These are phyloP conservation scores for Oasisia sp. DNA, from an alignment of 2,888 invertebrate genomes.

Conservation along the genomic window DNA sequence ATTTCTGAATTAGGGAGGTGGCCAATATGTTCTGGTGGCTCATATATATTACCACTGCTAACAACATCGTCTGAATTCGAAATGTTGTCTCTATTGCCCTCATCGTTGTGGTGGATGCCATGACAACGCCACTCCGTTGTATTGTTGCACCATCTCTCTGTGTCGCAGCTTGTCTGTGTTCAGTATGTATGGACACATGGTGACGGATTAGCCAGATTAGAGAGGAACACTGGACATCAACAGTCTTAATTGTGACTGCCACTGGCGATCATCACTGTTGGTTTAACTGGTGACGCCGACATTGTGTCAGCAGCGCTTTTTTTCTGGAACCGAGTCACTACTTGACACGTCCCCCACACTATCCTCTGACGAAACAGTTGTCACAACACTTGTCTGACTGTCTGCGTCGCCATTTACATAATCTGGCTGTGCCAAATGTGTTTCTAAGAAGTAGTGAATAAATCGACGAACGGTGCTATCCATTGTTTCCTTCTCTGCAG, in stretches of 20 bases:
- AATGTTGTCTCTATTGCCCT: too few species aligned
- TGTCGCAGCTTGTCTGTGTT: too few species aligned
- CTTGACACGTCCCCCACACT: background rate
- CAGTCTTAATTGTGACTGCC: background rate
- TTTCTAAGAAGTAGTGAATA: background rate
- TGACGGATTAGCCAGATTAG: background rate
- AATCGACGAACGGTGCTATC: background rate
- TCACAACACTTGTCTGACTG: background rate
- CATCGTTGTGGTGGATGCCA: too few species aligned
- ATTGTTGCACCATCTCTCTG: too few species aligned
- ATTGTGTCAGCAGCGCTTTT: background rate
- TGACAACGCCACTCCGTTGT: too few species aligned
- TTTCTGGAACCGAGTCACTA: background rate
- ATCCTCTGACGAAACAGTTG: background rate
- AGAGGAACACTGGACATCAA: background rate
- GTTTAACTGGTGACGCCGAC: background rate
- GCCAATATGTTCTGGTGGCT: too few species aligned
- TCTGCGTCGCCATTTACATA: background rate
- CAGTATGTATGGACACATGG: too few species aligned
- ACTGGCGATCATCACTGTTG: background rate
- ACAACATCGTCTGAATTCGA: too few species aligned
- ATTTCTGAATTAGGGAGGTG: too few species aligned
- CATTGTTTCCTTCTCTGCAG: background rate
- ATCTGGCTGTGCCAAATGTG: background rate
- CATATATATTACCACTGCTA: too few species aligned